Percentiles rank a stretch among this genome's conserved stretches.
These are phyloP conservation scores for Calycopis cecrops DNA, from an alignment of 1,140 invertebrate species.

Conservation along the genomic window DNA sequence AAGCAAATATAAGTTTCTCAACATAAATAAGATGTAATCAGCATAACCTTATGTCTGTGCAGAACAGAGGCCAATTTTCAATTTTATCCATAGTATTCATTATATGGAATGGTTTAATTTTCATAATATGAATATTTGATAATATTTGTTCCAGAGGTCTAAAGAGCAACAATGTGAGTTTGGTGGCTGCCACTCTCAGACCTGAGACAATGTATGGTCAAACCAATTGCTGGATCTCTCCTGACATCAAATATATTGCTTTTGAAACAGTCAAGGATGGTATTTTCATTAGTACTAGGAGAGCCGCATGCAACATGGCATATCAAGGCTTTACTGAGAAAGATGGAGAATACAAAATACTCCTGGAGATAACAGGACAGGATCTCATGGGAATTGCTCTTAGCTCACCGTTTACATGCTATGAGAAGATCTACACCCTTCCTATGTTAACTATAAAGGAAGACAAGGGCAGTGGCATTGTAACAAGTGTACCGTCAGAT, in stretches of 20 bases:
- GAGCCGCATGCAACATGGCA: conserved; percentile 95
- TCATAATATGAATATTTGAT: too few relatives aligned
- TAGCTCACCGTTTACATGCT: conserved; percentile 88
- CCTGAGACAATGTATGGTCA: conserved; percentile 99
- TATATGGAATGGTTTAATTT: too few relatives aligned
- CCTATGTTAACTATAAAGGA: conserved; percentile 99
- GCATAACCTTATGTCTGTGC: too few relatives aligned
- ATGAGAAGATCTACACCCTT: conserved; percentile 92
- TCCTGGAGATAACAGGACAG: conserved; percentile 84
- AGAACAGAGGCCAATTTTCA: too few relatives aligned
- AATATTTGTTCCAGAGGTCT: conserved; percentile 67
- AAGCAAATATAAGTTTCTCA: too few relatives aligned
- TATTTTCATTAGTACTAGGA: conserved; percentile 90
- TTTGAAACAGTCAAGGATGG: conserved; percentile 85
- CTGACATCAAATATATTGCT: conserved; percentile 95
- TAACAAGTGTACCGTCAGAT: conserved; percentile 98
- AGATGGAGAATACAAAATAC: conserved; percentile 86
- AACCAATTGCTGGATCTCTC: conserved; percentile 98
- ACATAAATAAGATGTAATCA: too few relatives aligned
- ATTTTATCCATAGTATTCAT: too few relatives aligned
- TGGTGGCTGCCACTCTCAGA: conserved; percentile 97
- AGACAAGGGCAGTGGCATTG: conserved; percentile 98
- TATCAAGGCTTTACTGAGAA: conserved; percentile 93
- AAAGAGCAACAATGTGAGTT: conserved; percentile 80
- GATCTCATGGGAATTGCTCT: conserved; percentile 88